Conservation (phyloP, 1,140 invertebrate genomes). For the Geopemphigus sp. region DNA sequence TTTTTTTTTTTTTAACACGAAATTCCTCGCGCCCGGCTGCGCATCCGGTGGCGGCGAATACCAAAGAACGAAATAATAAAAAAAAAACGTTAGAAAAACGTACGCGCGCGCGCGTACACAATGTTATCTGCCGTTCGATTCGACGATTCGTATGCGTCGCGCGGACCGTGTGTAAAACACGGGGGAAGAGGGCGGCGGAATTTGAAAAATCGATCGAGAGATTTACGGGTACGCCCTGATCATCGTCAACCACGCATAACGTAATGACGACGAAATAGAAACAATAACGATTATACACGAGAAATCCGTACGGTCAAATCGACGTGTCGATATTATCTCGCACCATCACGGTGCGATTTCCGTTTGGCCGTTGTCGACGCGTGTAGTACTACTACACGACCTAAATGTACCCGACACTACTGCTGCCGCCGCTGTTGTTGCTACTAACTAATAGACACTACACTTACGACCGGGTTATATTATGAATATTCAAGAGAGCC, state of each 20-base stretch:
- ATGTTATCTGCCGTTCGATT: background rate
- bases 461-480: background rate
- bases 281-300: too few relatives aligned
- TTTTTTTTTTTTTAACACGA: background rate
- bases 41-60: slow-evolving; percentile 20
- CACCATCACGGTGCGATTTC: background rate
- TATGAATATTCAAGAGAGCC: slow-evolving; percentile 33
- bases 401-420: slow-evolving; percentile 10
- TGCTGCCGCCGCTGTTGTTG: too few relatives aligned
- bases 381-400: background rate
- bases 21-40: slow-evolving; percentile 14
- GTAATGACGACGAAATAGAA: too few relatives aligned
- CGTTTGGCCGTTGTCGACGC: background rate
- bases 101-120: background rate
- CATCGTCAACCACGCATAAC: background rate
- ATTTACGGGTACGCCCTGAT: background rate
- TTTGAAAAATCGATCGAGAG: slow-evolving; percentile 2
- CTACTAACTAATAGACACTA: too few relatives aligned
- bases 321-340: too few relatives aligned
- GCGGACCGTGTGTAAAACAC: background rate
- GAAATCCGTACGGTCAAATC: too few relatives aligned
- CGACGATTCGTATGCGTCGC: slow-evolving; percentile 5
- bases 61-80: too few relatives aligned
- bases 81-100: background rate
- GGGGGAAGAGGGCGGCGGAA: too few relatives aligned